Evolutionary conservation across 2,888 invertebrate genomes (phyloP).

Genomic region (Eilema caniola): DNA sequence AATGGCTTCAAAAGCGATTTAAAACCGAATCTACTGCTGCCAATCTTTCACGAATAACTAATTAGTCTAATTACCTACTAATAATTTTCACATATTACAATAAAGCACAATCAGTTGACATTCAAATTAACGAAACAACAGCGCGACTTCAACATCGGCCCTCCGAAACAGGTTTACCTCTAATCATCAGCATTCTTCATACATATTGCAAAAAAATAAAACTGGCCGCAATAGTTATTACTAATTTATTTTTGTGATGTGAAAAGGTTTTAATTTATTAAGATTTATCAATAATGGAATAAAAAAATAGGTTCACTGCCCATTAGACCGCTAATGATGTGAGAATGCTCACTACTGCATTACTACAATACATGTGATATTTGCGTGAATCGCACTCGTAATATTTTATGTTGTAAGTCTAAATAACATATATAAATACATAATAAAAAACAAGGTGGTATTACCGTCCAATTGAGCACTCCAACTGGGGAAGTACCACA

Average conservation of each 20-base stretch:
- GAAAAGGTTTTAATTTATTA: conserved; percentile 64
- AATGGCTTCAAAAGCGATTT: neutral
- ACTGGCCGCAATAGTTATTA: conserved; percentile 50
- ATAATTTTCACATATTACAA: conserved; percentile 40
- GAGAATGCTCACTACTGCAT: neutral
- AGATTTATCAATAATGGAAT: conserved; percentile 30
- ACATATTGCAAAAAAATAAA: conserved; percentile 37
- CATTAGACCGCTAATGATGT: neutral
- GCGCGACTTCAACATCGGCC: conserved; percentile 5
- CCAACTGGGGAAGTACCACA: too few species aligned
- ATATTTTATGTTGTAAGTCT: too few species aligned
- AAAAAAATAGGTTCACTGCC: conserved; percentile 32
- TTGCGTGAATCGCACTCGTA: neutral
- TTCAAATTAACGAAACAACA: conserved; percentile 23
- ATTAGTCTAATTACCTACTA: conserved; percentile 42
- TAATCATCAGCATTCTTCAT: conserved; percentile 26
- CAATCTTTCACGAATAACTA: conserved; percentile 24
- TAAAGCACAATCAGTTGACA: conserved; percentile 32
- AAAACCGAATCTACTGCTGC: conserved; percentile 5
- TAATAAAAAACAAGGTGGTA: too few species aligned
- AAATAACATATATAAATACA: too few species aligned
- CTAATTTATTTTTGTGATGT: conserved; percentile 55
- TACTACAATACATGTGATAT: too few species aligned
- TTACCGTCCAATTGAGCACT: too few species aligned
- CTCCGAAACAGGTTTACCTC: conserved; percentile 5